Percentiles rank a stretch among this genome's conserved stretches.
phyloP scores from a whole-genome alignment of 2,113 vertebrate species.

The Labeo catla region DNA sequence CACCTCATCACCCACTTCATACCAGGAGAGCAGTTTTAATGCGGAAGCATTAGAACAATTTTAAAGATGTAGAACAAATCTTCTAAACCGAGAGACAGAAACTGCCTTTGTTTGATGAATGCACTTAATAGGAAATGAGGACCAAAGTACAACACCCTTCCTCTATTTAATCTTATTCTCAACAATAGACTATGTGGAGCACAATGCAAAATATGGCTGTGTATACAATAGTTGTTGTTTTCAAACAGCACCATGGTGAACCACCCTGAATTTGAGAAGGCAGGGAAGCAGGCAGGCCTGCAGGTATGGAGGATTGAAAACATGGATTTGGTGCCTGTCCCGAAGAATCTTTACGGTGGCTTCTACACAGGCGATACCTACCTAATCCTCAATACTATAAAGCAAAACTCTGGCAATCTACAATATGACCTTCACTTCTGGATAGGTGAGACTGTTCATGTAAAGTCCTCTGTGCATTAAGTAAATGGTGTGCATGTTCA shows the following conservation, averaged over 20 bases:
- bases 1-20: background rate
- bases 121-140: background rate
- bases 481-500: background rate
- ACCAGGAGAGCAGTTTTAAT: background rate
- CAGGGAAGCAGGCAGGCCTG: constrained; percentile 88
- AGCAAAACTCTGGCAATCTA: constrained; percentile 84
- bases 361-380: constrained; percentile 97
- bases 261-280: constrained; percentile 89
- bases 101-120: background rate
- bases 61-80: background rate
- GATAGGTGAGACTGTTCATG: constrained; percentile 81
- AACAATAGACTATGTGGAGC: background rate
- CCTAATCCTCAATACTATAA: constrained; percentile 92
- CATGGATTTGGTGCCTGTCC: constrained; percentile 92
- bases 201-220: background rate
- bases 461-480: background rate
- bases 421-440: constrained; percentile 98
- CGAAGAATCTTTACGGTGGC: constrained; percentile 86
- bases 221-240: constrained; percentile 34
- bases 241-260: constrained; percentile 85
- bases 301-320: constrained; percentile 98
- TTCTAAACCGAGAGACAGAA: background rate
- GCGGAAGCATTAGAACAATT: background rate
- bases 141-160: background rate
- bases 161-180: background rate